Percentiles rank a stretch among this genome's conserved stretches.
Conservation (phyloP, 2,888 invertebrate genomes). For the Carterocephalus palaemon region DNA sequence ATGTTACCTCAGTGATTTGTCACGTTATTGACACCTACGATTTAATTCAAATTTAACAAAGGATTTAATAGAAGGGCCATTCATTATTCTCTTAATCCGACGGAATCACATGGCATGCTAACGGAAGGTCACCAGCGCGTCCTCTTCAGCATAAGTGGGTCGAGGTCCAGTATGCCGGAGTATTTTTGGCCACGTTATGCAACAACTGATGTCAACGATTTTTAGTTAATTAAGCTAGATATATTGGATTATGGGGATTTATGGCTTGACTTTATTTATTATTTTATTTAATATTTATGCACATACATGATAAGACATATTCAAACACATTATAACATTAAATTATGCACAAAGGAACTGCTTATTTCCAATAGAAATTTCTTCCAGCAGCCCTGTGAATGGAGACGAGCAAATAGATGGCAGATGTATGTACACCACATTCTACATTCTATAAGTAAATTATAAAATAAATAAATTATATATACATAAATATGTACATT, state of each 20-base stretch:
- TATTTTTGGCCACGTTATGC: slow-evolving; percentile 67
- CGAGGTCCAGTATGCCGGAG: slow-evolving; percentile 51
- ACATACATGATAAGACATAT: slow-evolving; percentile 4
- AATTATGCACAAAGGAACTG: no score
- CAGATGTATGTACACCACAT: no score
- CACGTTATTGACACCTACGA: slow-evolving; percentile 4
- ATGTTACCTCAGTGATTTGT: no score
- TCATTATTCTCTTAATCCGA: slow-evolving; percentile 18
- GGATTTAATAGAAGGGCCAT: slow-evolving; percentile 1
- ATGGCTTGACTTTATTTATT: no score
- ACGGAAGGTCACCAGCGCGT: slow-evolving; percentile 22
- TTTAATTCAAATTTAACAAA: neutral
- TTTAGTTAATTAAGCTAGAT: slow-evolving; percentile 4
- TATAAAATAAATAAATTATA: no score
- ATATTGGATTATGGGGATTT: neutral
- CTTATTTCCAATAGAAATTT: no score
- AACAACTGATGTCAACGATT: slow-evolving; percentile 35
- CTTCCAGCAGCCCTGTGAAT: no score
- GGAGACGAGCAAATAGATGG: no score
- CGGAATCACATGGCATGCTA: slow-evolving; percentile 12
- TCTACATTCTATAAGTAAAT: no score
- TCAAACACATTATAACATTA: no score
- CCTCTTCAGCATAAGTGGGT: slow-evolving; percentile 51
- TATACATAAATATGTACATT: no score
- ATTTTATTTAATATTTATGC: no score